A percentile compares a stretch with the other conserved stretches of the same genome.
These are phyloP conservation scores for Sula dactylatra DNA, from an alignment of 2,113 vertebrate genomes.

Conservation along the genomic window DNA sequence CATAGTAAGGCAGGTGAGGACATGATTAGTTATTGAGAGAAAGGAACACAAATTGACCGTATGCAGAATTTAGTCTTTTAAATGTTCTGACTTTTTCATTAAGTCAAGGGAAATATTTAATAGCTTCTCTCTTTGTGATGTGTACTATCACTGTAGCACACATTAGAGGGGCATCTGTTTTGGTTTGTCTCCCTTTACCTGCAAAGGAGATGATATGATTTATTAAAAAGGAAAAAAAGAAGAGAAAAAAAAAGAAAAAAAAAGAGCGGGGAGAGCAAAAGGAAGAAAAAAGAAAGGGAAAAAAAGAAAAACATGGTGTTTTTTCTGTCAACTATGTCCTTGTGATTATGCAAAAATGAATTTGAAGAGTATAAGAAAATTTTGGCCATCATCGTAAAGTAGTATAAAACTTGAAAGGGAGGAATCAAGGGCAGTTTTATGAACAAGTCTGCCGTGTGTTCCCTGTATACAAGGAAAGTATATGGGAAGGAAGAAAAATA, in stretches of 20 bases:
- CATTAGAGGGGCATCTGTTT: background rate
- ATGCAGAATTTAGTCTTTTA: background rate
- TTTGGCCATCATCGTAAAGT: background rate
- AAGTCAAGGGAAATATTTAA: background rate
- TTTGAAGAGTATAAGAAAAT: background rate
- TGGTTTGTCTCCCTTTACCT: background rate
- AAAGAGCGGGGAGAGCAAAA: background rate
- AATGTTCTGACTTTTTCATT: background rate
- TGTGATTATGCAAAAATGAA: background rate
- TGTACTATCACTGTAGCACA: background rate
- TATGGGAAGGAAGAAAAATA: background rate
- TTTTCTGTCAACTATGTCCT: background rate
- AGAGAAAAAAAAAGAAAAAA: no score
- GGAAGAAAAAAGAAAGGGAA: background rate
- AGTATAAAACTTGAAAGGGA: background rate
- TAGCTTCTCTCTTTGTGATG: background rate
- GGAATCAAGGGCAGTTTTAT: background rate
- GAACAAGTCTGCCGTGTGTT: background rate
- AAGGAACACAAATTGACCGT: background rate
- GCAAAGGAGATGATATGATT: background rate
- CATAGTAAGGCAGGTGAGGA: background rate
- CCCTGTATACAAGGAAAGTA: background rate
- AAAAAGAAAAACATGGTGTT: background rate
- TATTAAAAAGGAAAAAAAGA: background rate
- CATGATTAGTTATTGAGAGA: background rate